A percentile compares a stretch with the other conserved stretches of the same genome.
Conservation (phyloP, 2,113 vertebrate genomes). For the Tetraodon nigroviridis region DNA sequence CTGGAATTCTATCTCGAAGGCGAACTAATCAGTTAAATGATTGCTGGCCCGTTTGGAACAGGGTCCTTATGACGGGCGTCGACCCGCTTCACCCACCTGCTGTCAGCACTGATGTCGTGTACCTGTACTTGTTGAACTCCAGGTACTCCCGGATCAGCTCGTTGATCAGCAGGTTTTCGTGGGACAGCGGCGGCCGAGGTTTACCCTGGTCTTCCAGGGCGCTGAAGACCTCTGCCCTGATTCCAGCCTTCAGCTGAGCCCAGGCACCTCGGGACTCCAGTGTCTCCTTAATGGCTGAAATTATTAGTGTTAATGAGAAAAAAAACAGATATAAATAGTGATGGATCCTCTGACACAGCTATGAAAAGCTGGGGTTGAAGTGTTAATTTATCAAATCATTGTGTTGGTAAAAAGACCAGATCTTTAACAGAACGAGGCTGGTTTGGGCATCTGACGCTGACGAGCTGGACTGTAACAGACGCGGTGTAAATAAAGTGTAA, state of each 20-base stretch:
- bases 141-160: conserved; percentile 94
- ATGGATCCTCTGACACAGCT: no score
- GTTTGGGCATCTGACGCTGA: no score
- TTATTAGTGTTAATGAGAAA: neutral
- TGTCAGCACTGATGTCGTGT: conserved; percentile 82
- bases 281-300: conserved; percentile 84
- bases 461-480: no score
- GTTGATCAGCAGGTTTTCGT: conserved; percentile 91
- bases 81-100: conserved; percentile 73
- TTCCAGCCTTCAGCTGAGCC: conserved; percentile 83
- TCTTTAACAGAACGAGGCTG: no score
- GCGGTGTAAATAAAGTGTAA: no score
- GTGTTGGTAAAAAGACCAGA: no score
- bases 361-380: no score
- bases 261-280: conserved; percentile 86
- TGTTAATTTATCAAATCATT: no score
- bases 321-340: no score
- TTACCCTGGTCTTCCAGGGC: conserved; percentile 83
- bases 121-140: conserved; percentile 89
- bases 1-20: no score
- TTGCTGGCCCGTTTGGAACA: no score
- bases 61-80: neutral
- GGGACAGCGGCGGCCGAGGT: conserved; percentile 77
- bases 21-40: no score
- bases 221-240: conserved; percentile 90